phyloP scores from a whole-genome alignment of 2,888 invertebrate genomes.

The Lasiommata megera region DNA sequence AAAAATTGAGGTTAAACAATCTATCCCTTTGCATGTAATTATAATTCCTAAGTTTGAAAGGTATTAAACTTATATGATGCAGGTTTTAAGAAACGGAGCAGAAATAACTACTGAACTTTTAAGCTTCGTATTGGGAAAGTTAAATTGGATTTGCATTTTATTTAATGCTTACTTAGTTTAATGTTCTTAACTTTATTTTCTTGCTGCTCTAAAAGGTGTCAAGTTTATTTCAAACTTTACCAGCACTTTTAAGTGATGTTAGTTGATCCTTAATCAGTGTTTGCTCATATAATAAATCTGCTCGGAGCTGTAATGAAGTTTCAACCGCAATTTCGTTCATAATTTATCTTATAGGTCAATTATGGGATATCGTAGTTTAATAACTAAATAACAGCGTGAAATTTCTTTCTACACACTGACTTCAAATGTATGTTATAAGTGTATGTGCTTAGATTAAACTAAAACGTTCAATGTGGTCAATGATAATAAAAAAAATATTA shows the following conservation, averaged over 20 bases:
- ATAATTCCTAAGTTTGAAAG: no score
- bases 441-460: no score
- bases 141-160: background rate
- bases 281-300: slow-evolving; percentile 1
- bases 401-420: background rate
- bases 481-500: no score
- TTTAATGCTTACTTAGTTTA: background rate
- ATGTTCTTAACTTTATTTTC: background rate
- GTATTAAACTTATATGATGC: no score
- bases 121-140: no score
- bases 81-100: no score
- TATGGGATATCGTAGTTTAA: background rate
- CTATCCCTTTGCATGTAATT: no score
- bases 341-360: background rate
- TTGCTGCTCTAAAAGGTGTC: background rate
- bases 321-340: background rate
- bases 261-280: background rate
- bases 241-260: slow-evolving; percentile 5
- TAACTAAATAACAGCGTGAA: background rate
- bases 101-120: no score
- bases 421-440: no score
- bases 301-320: slow-evolving; percentile 1
- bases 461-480: no score
- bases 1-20: no score
- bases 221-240: background rate